Base-by-base conservation (phyloP, 2,888 invertebrate genomes). In the Lobophora halterata region DNA sequence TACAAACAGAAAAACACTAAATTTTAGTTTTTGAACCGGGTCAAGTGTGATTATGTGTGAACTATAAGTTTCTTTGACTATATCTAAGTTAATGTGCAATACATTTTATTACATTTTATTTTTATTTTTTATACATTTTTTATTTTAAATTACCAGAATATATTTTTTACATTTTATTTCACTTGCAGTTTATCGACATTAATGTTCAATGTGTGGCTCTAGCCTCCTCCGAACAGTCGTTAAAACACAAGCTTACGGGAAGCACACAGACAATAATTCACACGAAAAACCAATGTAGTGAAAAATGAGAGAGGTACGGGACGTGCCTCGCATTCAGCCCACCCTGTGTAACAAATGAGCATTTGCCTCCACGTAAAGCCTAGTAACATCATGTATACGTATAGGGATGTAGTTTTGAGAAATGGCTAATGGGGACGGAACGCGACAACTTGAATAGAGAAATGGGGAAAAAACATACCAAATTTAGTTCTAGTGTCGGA, bases 211-310 rank as follows among this genome's bases (percentile, higher is more conserved):
- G n/a, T n/a, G n/a, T n/a, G n/a, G n/a, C 19, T 10, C 13, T 20
- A 41, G 35, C 35, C 40, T 39, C 32, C 38, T 38, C 10, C 17
- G n/a, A n/a, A 26, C 26, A 23, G 28, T 39, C 42, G 42, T 38
- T 43, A 37, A 37, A 43, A 43, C 42, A 37, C 43, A 38, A 43
- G 33, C 43, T 38, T 61, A 62, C 61, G 59, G 63, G 62, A 69
- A 61, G 65, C 69, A 65, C 71, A 70, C 71, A 77, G 74, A 81
- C 83, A 81, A 83, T 85, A 83, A 82, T 81, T 86, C 79, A 82
- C 82, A 83, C 79, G 82, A 81, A 82, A 82, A 83, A 80, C 79
- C 86, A 86, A 86, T 86, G 86, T 85, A 85, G 79, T 86, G 86
- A 85, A 86, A 86, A 87, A 87, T 86, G 83, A 80, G 85, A 76